Evolutionary conservation across 2,888 invertebrate species (phyloP), one percentile per base, ranked within the genome.

Genomic region (Anthophora plumipes): DNA sequence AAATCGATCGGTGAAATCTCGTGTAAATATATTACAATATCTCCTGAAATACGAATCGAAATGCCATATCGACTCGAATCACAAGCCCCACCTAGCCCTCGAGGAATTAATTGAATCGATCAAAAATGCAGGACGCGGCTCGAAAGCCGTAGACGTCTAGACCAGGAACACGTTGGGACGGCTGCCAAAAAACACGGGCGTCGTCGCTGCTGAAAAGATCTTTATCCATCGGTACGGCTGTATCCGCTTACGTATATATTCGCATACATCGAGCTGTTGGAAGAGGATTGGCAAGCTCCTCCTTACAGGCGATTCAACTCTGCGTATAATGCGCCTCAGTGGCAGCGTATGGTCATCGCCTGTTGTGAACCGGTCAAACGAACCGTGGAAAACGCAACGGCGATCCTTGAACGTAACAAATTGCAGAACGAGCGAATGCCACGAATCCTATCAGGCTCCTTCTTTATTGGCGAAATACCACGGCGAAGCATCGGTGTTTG

Each of bases 241-340:
- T 76, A 69, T 77, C 59, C 52, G 68, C 50, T 66, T 79, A 63
- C 64, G 57, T 72, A 25, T 72, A 25, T 41, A 41, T 14, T 8
- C 22, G 7, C 41, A 12, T 59, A 64, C 46, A 84, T 63, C 63
- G 50, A 31, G 60, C 52, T 54, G 73, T 43, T 52, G 67, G 57
- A 41, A 83, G 75, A 85, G 85, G 72, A 85, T 85, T 82, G 85
- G 77, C 85, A 84, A 85, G 75, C 71, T 77, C 67, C 71, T 76
- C 52, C 80, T 84, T 72, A 59, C 75, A 69, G 72, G 72, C 84
- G 79, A 85, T 82, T 85, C 84, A 72, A 46, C 68, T 57, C 73
- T 61, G 69, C 72, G 79, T 82, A 85, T 84, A 84, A 85, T 84
- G 72, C 76, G 66, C 76, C 43, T 39, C 41, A 22, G 46, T 59